phyloP scores from a whole-genome alignment of 2,797 vertebrate genomes.

The Cossypha dichroa region DNA sequence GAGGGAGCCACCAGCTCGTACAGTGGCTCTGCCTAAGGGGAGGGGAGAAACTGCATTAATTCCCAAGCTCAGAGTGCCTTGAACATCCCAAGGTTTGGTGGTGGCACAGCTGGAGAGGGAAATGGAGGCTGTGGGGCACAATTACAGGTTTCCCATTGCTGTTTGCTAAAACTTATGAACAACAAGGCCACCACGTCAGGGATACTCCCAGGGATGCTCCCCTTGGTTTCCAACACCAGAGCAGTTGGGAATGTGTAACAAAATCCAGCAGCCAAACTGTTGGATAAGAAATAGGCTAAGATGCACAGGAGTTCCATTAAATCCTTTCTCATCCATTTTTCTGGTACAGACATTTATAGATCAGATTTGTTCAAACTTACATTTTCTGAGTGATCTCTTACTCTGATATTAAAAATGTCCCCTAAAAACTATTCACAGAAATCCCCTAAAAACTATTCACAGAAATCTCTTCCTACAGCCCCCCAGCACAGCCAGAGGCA shows the following conservation, averaged over 20 bases:
- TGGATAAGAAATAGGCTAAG: not conserved
- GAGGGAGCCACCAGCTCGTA: constrained; percentile 85
- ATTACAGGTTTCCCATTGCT: not conserved
- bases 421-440: not conserved
- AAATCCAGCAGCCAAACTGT: not conserved
- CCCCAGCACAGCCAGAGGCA: not conserved
- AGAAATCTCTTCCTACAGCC: not conserved
- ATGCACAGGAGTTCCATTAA: not conserved
- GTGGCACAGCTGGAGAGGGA: not conserved
- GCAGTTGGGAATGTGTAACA: not conserved
- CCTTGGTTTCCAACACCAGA: not conserved
- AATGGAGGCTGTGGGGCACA: not conserved
- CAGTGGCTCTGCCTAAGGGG: constrained; percentile 81
- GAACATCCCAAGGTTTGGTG: fast-evolving
- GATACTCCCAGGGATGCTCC: not conserved
- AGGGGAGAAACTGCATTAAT: not conserved
- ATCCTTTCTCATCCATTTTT: not conserved
- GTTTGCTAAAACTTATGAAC: not conserved
- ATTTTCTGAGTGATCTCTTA: not conserved
- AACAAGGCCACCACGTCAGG: fast-evolving
- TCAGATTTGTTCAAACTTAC: not conserved
- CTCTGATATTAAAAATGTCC: fast-evolving
- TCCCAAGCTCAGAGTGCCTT: not conserved
- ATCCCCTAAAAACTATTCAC: not conserved
- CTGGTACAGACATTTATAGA: not conserved